Evolutionary conservation across 2,888 invertebrate genomes (phyloP).

Genomic region (Tipula unca): DNA sequence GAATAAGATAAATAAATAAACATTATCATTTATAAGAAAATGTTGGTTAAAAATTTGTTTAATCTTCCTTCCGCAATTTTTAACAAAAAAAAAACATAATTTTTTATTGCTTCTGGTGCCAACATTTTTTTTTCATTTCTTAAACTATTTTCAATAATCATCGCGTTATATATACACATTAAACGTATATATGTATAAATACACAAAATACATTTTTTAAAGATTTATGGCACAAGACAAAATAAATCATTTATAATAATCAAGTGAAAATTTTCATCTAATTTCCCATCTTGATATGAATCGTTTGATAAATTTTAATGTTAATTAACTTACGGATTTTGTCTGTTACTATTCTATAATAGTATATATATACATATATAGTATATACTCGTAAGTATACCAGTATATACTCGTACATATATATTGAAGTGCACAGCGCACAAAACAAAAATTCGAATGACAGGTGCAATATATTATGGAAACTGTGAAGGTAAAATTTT

Average conservation of each 20-base stretch:
- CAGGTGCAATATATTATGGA: constrained; percentile 1
- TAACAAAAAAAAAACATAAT: not conserved
- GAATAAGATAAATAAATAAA: not conserved
- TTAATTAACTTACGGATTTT: not conserved
- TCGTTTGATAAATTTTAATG: not conserved
- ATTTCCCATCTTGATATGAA: not conserved
- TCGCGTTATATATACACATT: not conserved
- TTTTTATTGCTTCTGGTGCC: not conserved
- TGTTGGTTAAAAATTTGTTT: not conserved
- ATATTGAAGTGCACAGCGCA: not conserved
- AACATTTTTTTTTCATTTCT: not conserved
- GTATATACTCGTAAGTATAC: too few relatives aligned
- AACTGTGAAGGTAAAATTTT: not conserved
- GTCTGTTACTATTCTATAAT: not conserved
- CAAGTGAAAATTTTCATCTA: not conserved
- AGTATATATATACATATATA: not conserved
- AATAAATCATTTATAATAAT: not conserved
- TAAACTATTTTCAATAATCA: not conserved
- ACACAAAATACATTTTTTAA: not conserved
- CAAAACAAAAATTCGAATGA: not conserved
- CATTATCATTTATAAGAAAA: not conserved
- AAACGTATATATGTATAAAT: not conserved
- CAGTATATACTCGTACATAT: not conserved
- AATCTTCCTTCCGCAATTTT: not conserved
- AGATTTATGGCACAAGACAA: not conserved